Evolutionary conservation across 2,888 invertebrate genomes (phyloP).

Genomic region (Periphyllus acericola): DNA sequence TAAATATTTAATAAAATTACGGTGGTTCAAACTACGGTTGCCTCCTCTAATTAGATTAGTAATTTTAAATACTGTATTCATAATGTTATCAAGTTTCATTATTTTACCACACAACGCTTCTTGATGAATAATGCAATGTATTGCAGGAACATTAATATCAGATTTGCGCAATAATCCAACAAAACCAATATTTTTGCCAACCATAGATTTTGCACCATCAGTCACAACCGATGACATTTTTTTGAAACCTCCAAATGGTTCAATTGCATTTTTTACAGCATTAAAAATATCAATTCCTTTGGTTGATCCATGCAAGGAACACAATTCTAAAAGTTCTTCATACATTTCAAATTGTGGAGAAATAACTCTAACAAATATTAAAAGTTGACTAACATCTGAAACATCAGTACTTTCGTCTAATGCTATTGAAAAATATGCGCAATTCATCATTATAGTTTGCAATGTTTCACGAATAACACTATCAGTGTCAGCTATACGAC

Average conservation of each 20-base stretch:
- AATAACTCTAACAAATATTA: no score
- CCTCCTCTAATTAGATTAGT: no score
- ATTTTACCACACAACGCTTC: no score
- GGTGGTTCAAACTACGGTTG: no score
- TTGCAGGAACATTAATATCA: conserved; percentile 61
- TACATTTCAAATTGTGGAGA: conserved; percentile 56
- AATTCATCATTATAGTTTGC: conserved; percentile 24
- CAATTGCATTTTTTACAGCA: conserved; percentile 59
- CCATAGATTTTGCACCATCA: conserved; percentile 22
- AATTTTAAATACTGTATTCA: no score
- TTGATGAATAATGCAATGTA: conserved; percentile 15
- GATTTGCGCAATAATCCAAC: conserved; percentile 53
- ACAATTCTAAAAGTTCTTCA: conserved; percentile 57
- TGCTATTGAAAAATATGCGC: conserved; percentile 29
- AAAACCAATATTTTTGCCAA: conserved; percentile 62
- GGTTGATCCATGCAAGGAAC: conserved; percentile 59
- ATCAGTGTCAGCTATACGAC: no score
- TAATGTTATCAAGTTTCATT: no score
- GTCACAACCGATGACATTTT: conserved; percentile 60
- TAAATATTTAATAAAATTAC: no score
- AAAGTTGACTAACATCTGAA: no score
- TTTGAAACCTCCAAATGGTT: conserved; percentile 53
- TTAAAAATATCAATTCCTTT: conserved; percentile 60
- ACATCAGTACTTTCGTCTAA: conserved; percentile 17
- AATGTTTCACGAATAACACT: conserved; percentile 26